A percentile compares a stretch with the other conserved stretches of the same genome.
Evolutionary conservation across 2,113 vertebrate genomes (phyloP).

Genomic region (Mastomys natalensis): DNA sequence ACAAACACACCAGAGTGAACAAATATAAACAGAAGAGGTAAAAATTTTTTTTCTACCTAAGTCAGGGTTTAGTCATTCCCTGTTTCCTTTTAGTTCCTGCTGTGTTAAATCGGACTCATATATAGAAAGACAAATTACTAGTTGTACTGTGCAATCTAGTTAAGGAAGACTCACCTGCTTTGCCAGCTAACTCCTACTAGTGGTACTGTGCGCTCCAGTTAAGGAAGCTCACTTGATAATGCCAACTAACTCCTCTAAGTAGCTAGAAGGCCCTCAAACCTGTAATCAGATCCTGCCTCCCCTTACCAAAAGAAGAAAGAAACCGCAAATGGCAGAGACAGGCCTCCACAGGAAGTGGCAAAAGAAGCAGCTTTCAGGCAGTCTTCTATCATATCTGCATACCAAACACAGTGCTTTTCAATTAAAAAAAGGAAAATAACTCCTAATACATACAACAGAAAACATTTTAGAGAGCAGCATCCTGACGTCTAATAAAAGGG

Average conservation of each 20-base stretch:
- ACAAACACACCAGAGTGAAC: neutral
- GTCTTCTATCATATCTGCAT: slow-evolving; percentile 81
- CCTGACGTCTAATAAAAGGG: neutral
- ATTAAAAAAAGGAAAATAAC: slow-evolving; percentile 67
- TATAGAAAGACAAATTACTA: slow-evolving; percentile 40
- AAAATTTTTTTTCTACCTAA: slow-evolving; percentile 65
- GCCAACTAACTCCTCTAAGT: slow-evolving; percentile 63
- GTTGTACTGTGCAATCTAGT: slow-evolving; percentile 51
- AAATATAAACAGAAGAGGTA: neutral
- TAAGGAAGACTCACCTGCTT: slow-evolving; percentile 65
- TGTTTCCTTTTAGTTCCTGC: slow-evolving; percentile 59
- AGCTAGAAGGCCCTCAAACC: slow-evolving; percentile 74
- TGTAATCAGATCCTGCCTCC: slow-evolving; percentile 81
- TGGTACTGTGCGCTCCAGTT: slow-evolving; percentile 38
- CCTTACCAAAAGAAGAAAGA: slow-evolving; percentile 83
- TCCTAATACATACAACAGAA: slow-evolving; percentile 67
- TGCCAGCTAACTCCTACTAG: slow-evolving; percentile 61
- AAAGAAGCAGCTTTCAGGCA: slow-evolving; percentile 80
- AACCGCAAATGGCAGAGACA: slow-evolving; percentile 82
- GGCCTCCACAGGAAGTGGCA: slow-evolving; percentile 83
- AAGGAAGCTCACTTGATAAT: slow-evolving; percentile 66
- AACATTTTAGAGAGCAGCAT: slow-evolving; percentile 53
- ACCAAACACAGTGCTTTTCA: slow-evolving; percentile 80
- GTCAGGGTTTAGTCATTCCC: slow-evolving; percentile 30
- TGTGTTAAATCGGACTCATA: slow-evolving; percentile 51